Percentiles rank a stretch among this genome's conserved stretches.
Evolutionary conservation across 1,140 invertebrate species (phyloP).

Genomic region (Pararge aegeria): DNA sequence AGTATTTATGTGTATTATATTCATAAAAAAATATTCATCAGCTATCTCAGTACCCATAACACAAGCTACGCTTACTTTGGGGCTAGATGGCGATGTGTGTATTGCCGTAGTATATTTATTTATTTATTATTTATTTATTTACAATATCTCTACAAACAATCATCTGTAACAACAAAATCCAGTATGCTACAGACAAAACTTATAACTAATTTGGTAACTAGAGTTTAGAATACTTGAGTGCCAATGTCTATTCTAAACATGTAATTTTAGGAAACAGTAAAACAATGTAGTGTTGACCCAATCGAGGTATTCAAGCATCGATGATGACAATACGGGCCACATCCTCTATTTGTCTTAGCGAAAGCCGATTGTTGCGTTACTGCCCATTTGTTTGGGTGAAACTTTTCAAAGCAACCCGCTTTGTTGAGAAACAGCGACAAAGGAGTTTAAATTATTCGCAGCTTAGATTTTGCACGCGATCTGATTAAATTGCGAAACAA

Average conservation of each 20-base stretch:
- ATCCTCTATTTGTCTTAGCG: slow-evolving; percentile 72
- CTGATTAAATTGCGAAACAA: neutral
- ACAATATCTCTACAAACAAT: too few species aligned
- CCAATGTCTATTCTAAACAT: slow-evolving; percentile 40
- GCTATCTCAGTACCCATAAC: too few species aligned
- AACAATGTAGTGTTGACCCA: slow-evolving; percentile 50
- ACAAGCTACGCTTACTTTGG: too few species aligned
- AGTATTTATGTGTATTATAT: too few species aligned
- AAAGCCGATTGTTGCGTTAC: slow-evolving; percentile 63
- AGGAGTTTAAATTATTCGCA: slow-evolving; percentile 25
- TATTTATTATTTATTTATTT: too few species aligned
- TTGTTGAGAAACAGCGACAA: slow-evolving; percentile 39
- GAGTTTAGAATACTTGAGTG: slow-evolving; percentile 1
- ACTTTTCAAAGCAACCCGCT: slow-evolving; percentile 55
- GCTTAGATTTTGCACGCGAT: slow-evolving; percentile 20
- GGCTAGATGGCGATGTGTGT: too few species aligned
- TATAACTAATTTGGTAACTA: too few species aligned
- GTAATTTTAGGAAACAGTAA: slow-evolving; percentile 51
- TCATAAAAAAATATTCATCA: too few species aligned
- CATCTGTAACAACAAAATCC: too few species aligned
- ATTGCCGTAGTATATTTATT: too few species aligned
- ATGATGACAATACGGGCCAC: slow-evolving; percentile 55
- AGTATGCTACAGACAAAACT: too few species aligned
- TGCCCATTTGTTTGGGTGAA: slow-evolving; percentile 58
- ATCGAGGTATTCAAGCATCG: slow-evolving; percentile 43